These are phyloP conservation scores for Musca vetustissima DNA, from an alignment of 1,140 invertebrate species.

Conservation along the genomic window DNA sequence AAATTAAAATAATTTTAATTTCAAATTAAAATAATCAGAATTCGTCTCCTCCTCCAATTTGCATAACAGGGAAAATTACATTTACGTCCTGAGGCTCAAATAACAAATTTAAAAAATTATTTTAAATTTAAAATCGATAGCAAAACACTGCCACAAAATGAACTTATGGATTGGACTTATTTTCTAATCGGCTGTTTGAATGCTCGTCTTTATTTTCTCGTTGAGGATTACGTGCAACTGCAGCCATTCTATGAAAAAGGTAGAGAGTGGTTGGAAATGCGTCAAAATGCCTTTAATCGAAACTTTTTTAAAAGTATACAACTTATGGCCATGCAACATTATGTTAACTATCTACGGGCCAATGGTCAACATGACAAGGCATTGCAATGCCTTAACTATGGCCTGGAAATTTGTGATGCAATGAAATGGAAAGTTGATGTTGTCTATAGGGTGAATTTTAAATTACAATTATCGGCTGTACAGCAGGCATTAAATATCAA, in stretches of 20 bases:
- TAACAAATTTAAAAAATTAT: constrained; percentile 26
- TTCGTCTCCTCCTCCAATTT: too few species aligned
- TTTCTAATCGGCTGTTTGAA: constrained; percentile 41
- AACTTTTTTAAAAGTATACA: constrained; percentile 21
- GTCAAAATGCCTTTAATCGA: constrained; percentile 8
- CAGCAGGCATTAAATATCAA: not conserved
- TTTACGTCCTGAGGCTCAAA: not conserved
- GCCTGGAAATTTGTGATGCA: not conserved
- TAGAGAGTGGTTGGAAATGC: constrained; percentile 30
- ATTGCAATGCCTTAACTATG: not conserved
- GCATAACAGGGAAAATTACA: constrained; percentile 13
- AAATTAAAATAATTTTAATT: too few species aligned
- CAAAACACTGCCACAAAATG: constrained; percentile 6
- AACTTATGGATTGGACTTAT: constrained; percentile 36
- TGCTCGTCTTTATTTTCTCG: constrained; percentile 42
- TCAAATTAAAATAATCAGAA: too few species aligned
- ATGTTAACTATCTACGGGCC: constrained; percentile 18
- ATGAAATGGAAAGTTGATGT: constrained; percentile 20
- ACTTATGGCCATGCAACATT: constrained; percentile 21
- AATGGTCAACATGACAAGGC: constrained; percentile 24
- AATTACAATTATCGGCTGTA: not conserved
- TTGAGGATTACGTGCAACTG: constrained; percentile 37
- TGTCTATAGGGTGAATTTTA: constrained; percentile 23
- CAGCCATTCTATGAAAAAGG: constrained; percentile 39
- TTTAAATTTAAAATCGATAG: not conserved